phyloP scores from a whole-genome alignment of 2,888 invertebrate genomes.

The Meiosimyza decipiens region DNA sequence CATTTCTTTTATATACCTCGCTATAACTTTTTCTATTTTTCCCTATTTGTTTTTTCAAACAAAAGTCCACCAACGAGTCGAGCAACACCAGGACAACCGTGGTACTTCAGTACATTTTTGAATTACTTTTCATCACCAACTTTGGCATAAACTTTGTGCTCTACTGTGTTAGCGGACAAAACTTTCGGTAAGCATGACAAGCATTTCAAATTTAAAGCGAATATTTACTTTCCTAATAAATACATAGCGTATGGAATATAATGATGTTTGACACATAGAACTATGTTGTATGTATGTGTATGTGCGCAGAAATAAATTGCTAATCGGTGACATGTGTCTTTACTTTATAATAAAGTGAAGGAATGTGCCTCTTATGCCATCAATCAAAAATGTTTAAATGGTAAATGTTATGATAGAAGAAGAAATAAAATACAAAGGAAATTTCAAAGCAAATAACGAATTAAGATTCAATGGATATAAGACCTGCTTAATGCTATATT shows the following conservation, averaged over 20 bases:
- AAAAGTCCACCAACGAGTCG: slow-evolving; percentile 62
- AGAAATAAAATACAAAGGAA: too few species aligned
- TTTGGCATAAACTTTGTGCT: slow-evolving; percentile 86
- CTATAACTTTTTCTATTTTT: background rate
- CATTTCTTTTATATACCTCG: too few species aligned
- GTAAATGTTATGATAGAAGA: too few species aligned
- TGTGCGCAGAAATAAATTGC: background rate
- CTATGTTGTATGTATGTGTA: background rate
- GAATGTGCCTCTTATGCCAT: too few species aligned
- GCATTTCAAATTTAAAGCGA: background rate
- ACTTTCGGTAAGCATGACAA: slow-evolving; percentile 72
- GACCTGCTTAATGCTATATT: background rate
- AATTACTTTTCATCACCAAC: slow-evolving; percentile 81
- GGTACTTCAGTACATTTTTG: slow-evolving; percentile 74
- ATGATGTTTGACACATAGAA: slow-evolving; percentile 12
- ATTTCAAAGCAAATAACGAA: background rate
- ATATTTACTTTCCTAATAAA: background rate
- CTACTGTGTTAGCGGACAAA: slow-evolving; percentile 84
- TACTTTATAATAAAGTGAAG: too few species aligned
- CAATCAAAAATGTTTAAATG: too few species aligned
- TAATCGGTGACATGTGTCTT: too few species aligned
- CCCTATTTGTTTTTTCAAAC: background rate
- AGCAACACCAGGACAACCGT: slow-evolving; percentile 67
- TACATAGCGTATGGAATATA: background rate
- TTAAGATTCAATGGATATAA: slow-evolving; percentile 22